Base-by-base conservation (phyloP, 2,888 invertebrate species). In the Folsomia candida region DNA sequence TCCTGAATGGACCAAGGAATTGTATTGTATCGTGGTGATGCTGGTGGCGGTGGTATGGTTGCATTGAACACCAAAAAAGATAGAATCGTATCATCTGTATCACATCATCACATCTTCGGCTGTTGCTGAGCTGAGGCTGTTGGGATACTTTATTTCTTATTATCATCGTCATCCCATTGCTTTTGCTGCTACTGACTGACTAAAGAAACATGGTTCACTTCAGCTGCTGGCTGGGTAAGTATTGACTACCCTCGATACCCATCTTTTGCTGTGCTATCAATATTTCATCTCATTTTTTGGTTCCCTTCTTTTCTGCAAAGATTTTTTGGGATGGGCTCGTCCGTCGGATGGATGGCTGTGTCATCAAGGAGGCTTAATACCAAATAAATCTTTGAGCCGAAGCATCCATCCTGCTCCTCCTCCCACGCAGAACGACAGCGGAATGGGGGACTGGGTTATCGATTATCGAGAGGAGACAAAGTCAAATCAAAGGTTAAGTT, bases 401-500 rank as follows among this genome's bases (percentile, higher is more conserved):
- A 14, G 6, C 54, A 18, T 6, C 47, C 47, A 47, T 11, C 47
- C 9, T 18, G 9, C 9, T 47, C 9, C 47, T n/a, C n/a, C n/a
- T n/a, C n/a, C 6, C 37, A 37, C 4, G 37, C 37, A 37, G 37
- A 37, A 37, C 37, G 6, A 37, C 6, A 37, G 4, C 37, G 14
- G 37, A 37, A 37, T 37, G 37, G 37, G 37, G 37, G 6, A 37
- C 37, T 37, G 54, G 54, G 54, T 54, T 54, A 54, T 54, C 54
- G 54, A 54, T 54, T 54, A 54, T 54, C 20, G 22, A 54, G n/a
- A n/a, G n/a, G n/a, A n/a, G 54, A 54, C 18, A 54, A 54, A 54
- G 54, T 54, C 54, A 54, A 54, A 54, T 20, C 54, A 20, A 54
- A 54, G 54, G 54, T 54, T 54, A 54, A 54, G 54, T n/a, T 22